Base-by-base conservation (phyloP, 2,113 vertebrate genomes). In the Cottus gobio region DNA sequence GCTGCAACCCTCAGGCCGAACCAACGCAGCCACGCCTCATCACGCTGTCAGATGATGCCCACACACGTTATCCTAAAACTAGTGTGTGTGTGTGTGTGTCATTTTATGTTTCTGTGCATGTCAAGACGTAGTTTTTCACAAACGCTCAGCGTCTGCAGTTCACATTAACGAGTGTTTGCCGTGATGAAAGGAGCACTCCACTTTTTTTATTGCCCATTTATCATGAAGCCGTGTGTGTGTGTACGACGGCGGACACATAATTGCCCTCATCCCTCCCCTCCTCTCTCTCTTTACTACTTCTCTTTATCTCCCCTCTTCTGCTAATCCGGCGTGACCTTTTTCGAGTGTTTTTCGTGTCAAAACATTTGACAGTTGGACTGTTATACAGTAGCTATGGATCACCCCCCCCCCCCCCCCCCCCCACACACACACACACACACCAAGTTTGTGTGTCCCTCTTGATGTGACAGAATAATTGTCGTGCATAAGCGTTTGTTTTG, bases 1-100 rank as follows among this genome's bases (percentile, higher is more conserved):
- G 69, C 81, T 72, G 31, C 11, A 24, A 26, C 66, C 79, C 83
- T 54, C 71, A 0, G 67, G 66, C 72, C 62, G 20, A 71, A 63
- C 74, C 9, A 2, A 31, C 4, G 34, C 34, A 52, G 31, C 60
- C 74, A 34, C 1, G 28, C 37, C 60, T 78, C 64, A 39, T 46
- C n/a, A 71, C n/a, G 16, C 24, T 28, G 58, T 10, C 24, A 24
- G 31, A 11, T 7, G 54, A 26, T 31, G 22, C 63, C 26, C 61
- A 42, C 28, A 44, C 42, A 44, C 42, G 42, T 44, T 42, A 37
- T 0, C 12, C 4, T 34, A 34, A 34, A 1, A 34, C 34, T 31
- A 7, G 1, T 42, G 62, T 9, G 48, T n/a, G n/a, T n/a, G n/a
- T n/a, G n/a, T n/a, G n/a, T n/a, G n/a, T n/a, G n/a, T n/a, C n/a